phyloP scores from a whole-genome alignment of 2,797 vertebrate genomes.

The Lutjanus argentimaculatus region DNA sequence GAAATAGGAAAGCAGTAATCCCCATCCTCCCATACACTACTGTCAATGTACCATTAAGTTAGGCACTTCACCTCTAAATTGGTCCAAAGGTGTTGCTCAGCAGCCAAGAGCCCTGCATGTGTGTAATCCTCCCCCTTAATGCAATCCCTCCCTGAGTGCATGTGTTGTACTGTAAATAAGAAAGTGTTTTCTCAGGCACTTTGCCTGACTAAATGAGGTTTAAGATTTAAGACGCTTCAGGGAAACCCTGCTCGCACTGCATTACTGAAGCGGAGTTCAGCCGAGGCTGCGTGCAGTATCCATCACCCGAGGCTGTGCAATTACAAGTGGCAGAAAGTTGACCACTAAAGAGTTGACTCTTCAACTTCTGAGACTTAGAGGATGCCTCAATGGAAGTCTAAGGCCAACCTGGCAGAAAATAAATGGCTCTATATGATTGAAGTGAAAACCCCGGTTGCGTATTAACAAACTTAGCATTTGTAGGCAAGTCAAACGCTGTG shows the following conservation, averaged over 20 bases:
- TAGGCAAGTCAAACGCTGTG: conserved; percentile 33
- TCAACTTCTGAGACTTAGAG: conserved; percentile 59
- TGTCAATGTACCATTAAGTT: conserved; percentile 46
- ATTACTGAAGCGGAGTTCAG: conserved; percentile 62
- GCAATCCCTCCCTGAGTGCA: conserved; percentile 46
- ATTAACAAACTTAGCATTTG: conserved; percentile 49
- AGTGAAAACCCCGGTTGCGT: conserved; percentile 56
- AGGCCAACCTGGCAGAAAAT: conserved; percentile 59
- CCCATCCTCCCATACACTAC: conserved; percentile 25
- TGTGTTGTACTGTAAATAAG: conserved; percentile 75
- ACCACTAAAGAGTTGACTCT: conserved; percentile 69
- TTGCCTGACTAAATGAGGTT: conserved; percentile 68
- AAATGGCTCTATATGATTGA: conserved; percentile 49
- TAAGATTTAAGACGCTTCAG: conserved; percentile 71
- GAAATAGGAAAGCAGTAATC: conserved; percentile 42
- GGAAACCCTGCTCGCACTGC: conserved; percentile 60
- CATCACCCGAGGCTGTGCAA: conserved; percentile 56
- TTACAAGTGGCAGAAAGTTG: conserved; percentile 69
- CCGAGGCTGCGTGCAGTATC: conserved; percentile 61
- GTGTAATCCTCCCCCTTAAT: conserved; percentile 48
- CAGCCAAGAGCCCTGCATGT: conserved; percentile 52
- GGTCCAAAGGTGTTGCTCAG: conserved; percentile 51
- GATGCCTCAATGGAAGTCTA: conserved; percentile 55
- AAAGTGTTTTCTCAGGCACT: conserved; percentile 64
- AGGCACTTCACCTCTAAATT: conserved; percentile 53